These are phyloP conservation scores for Ichneumoninae sp. DNA, from an alignment of 2,888 invertebrate genomes.

Conservation along the genomic window DNA sequence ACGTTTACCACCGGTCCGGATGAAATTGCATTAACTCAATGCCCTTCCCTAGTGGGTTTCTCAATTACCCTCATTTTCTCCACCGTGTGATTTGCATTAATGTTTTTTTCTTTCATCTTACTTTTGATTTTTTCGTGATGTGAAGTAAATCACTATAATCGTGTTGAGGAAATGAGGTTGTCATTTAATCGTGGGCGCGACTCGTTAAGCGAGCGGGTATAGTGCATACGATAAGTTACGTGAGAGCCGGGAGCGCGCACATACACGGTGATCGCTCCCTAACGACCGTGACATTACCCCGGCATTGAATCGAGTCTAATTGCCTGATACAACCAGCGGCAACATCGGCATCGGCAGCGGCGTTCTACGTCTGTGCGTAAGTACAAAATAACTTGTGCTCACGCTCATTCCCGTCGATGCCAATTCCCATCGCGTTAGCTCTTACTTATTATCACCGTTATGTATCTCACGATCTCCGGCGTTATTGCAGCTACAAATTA, in stretches of 20 bases:
- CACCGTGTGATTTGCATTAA: conserved; percentile 2
- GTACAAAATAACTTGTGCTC: conserved; percentile 25
- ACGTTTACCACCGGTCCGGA: conserved; percentile 1
- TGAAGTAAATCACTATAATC: conserved; percentile 48
- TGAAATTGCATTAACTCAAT: conserved; percentile 1
- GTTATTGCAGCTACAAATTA: not conserved
- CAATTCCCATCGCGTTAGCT: conserved; percentile 8
- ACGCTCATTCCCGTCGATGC: conserved; percentile 1
- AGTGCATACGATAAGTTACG: conserved; percentile 61
- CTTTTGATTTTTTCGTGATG: conserved; percentile 8
- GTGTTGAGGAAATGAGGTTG: conserved; percentile 58
- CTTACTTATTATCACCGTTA: conserved; percentile 13
- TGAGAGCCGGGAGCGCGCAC: conserved; percentile 67
- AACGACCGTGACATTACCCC: conserved; percentile 80
- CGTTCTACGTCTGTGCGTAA: conserved; percentile 16
- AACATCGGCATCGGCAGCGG: conserved; percentile 3
- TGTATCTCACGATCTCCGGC: not conserved
- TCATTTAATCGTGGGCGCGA: conserved; percentile 63
- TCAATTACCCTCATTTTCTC: conserved; percentile 22
- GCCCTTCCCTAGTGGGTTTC: not conserved
- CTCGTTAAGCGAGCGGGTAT: conserved; percentile 40
- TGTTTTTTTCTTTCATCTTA: not conserved
- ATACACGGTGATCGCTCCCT: conserved; percentile 65
- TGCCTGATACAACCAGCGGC: conserved; percentile 63
- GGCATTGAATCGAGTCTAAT: conserved; percentile 79